phyloP scores from a whole-genome alignment of 2,113 vertebrate species.

The Psilopogon haemacephalus region DNA sequence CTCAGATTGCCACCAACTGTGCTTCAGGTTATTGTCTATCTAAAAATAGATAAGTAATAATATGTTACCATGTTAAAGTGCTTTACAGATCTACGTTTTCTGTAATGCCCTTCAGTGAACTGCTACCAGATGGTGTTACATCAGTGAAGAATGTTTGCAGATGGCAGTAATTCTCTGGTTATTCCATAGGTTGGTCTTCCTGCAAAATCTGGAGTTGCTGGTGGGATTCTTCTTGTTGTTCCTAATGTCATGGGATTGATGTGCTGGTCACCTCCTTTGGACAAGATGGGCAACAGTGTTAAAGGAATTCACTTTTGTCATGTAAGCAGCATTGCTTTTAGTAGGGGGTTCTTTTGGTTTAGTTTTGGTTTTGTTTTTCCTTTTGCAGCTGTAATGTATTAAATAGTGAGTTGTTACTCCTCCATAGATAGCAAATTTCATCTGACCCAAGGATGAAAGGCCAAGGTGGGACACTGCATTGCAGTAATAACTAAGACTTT shows the following conservation, averaged over 20 bases:
- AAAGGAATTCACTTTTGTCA: conserved; percentile 98
- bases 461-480: background rate
- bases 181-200: conserved; percentile 90
- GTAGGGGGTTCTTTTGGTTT: background rate
- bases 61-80: background rate
- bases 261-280: conserved; percentile 98
- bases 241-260: conserved; percentile 99
- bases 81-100: background rate
- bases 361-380: background rate
- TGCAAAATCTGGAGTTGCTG: conserved; percentile 94
- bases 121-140: background rate
- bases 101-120: background rate
- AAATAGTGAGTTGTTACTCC: background rate
- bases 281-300: conserved; percentile 98
- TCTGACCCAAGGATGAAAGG: background rate
- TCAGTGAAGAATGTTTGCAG: background rate
- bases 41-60: background rate
- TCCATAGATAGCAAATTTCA: background rate
- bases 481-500: background rate
- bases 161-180: background rate
- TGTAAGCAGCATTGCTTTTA: conserved; percentile 73
- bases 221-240: conserved; percentile 95
- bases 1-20: background rate
- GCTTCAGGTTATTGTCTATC: background rate
- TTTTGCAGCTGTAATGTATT: background rate